Evolutionary conservation across 2,888 invertebrate species (phyloP).

Genomic region (Luffia ferchaultella): DNA sequence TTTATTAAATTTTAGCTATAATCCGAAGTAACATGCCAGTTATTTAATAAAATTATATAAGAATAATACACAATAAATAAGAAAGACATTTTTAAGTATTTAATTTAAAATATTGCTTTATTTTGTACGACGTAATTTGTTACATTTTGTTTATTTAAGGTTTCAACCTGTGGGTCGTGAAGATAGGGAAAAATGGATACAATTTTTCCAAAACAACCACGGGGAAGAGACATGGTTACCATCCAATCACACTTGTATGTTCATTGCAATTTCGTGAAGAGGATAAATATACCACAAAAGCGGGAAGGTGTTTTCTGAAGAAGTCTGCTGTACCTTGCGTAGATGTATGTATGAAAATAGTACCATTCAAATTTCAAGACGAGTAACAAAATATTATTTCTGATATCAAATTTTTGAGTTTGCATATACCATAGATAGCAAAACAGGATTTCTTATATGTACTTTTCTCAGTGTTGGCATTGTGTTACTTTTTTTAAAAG

Average conservation of each 20-base stretch:
- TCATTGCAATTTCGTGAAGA: constrained; percentile 14
- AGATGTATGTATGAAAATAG: constrained; percentile 15
- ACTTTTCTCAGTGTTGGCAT: too few species aligned
- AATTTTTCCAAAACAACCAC: constrained; percentile 13
- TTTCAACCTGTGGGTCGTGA: constrained; percentile 9
- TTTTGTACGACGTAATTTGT: not conserved
- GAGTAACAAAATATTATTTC: not conserved
- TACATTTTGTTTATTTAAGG: constrained; percentile 4
- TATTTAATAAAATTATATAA: too few species aligned
- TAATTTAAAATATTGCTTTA: not conserved
- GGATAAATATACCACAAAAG: constrained; percentile 14
- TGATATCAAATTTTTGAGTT: too few species aligned
- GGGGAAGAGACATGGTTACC: constrained; percentile 15
- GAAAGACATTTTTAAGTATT: too few species aligned
- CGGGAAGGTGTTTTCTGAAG: constrained; percentile 14
- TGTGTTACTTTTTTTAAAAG: not conserved
- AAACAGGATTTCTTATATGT: too few species aligned
- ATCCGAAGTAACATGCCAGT: too few species aligned
- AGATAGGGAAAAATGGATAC: constrained; percentile 14
- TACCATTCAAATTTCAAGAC: not conserved
- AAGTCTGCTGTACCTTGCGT: constrained; percentile 13
- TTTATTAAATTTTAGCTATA: too few species aligned
- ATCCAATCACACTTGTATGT: constrained; percentile 13
- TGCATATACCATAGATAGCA: too few species aligned
- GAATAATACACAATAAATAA: too few species aligned